phyloP scores from a whole-genome alignment of 2,888 invertebrate genomes.

The Helobdella robusta region DNA sequence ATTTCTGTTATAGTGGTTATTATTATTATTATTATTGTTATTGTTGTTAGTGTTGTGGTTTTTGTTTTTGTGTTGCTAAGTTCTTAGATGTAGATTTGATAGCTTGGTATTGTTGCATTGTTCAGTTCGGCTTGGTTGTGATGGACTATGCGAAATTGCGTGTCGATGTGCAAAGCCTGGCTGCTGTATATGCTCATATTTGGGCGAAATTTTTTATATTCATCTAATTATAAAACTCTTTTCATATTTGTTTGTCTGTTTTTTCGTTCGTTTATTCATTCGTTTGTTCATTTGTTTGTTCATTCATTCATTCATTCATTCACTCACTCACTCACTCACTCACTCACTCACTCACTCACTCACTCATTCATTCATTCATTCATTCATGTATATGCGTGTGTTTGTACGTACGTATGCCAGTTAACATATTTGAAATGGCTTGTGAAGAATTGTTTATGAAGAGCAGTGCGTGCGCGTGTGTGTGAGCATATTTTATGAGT shows the following conservation, averaged over 20 bases:
- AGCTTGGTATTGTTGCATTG: not conserved
- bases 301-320: too few relatives aligned
- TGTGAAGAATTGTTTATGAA: not conserved
- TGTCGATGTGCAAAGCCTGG: not conserved
- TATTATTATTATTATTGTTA: slow-evolving; percentile 9
- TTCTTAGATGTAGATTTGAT: not conserved
- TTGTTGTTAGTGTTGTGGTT: slow-evolving; percentile 3
- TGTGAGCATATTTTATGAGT: not conserved
- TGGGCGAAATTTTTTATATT: slow-evolving; percentile 17
- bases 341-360: too few relatives aligned
- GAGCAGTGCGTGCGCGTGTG: not conserved
- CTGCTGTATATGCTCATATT: not conserved
- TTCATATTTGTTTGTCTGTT: slow-evolving; percentile 12
- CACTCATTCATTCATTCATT: too few relatives aligned
- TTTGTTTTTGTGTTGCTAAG: slow-evolving; percentile 11
- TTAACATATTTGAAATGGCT: not conserved
- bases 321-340: too few relatives aligned
- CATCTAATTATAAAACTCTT: not conserved
- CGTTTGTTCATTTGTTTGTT: too few relatives aligned
- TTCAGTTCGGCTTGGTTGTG: slow-evolving; percentile 8
- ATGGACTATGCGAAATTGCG: not conserved
- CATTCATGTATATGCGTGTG: too few relatives aligned
- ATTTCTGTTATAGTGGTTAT: not conserved
- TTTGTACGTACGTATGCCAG: slow-evolving; percentile 8
- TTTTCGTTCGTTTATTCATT: too few relatives aligned